These are phyloP conservation scores for Xenops minutus DNA, from an alignment of 2,797 vertebrate species.

Conservation along the genomic window DNA sequence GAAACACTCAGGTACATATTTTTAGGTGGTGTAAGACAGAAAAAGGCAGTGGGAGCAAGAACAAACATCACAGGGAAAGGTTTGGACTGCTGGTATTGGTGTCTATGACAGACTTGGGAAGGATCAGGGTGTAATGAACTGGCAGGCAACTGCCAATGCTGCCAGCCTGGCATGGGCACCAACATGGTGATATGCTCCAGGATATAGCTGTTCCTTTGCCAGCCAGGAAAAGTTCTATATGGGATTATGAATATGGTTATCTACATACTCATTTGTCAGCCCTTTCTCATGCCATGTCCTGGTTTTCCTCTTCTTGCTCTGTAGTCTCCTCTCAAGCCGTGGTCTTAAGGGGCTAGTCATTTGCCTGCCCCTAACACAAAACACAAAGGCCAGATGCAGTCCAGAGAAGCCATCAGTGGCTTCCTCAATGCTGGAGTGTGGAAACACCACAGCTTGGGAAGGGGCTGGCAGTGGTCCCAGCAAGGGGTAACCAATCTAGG, in stretches of 20 bases:
- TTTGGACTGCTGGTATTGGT: background rate
- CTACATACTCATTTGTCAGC: rapidly evolving
- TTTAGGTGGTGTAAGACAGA: background rate
- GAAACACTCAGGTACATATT: background rate
- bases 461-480: background rate
- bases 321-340: background rate
- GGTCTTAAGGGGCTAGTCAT: background rate
- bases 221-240: background rate
- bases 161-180: background rate
- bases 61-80: background rate
- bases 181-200: background rate
- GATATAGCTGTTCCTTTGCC: background rate
- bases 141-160: background rate
- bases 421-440: background rate
- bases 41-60: background rate
- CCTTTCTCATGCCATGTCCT: background rate
- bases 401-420: background rate
- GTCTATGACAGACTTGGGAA: background rate
- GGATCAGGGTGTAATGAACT: background rate
- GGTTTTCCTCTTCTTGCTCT: background rate
- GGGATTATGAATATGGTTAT: background rate
- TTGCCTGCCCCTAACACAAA: background rate
- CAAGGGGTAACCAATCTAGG: background rate
- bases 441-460: background rate
- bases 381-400: background rate